Evolutionary conservation across 1,140 invertebrate genomes (phyloP).

Genomic region (Aphaenogaster rudis): DNA sequence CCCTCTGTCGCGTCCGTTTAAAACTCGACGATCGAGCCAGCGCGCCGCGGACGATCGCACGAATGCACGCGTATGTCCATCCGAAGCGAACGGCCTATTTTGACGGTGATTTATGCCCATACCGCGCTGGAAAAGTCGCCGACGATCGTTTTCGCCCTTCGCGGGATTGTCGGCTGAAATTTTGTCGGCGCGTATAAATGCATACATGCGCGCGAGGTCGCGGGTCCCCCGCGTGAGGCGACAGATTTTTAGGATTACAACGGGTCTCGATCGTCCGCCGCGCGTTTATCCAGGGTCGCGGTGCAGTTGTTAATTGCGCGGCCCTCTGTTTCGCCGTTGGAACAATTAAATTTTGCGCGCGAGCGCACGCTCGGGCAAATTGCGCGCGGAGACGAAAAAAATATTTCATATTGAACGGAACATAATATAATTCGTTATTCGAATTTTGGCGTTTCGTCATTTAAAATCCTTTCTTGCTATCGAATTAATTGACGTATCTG

Average conservation of each 20-base stretch:
- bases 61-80: conserved; percentile 16
- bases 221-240: neutral
- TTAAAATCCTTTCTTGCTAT: neutral
- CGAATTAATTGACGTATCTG: conserved; percentile 48
- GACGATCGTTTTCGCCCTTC: conserved; percentile 53
- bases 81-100: conserved; percentile 40
- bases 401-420: conserved; percentile 16
- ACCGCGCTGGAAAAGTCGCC: conserved; percentile 44
- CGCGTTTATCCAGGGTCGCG: conserved; percentile 31
- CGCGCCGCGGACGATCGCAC: conserved; percentile 26
- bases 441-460: conserved; percentile 37
- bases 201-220: neutral
- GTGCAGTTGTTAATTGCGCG: conserved; percentile 54
- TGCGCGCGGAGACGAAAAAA: conserved; percentile 38
- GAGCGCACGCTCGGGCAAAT: conserved; percentile 28
- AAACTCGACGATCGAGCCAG: conserved; percentile 37
- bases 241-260: conserved; percentile 66
- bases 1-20: conserved; percentile 59
- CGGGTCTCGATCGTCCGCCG: conserved; percentile 45
- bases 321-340: conserved; percentile 55
- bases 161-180: conserved; percentile 46
- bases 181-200: conserved; percentile 26
- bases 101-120: conserved; percentile 69
- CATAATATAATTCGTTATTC: conserved; percentile 57
- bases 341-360: conserved; percentile 55